Evolutionary conservation across 2,797 vertebrate species (phyloP).

Genomic region (Mormyrus proboscirostris): DNA sequence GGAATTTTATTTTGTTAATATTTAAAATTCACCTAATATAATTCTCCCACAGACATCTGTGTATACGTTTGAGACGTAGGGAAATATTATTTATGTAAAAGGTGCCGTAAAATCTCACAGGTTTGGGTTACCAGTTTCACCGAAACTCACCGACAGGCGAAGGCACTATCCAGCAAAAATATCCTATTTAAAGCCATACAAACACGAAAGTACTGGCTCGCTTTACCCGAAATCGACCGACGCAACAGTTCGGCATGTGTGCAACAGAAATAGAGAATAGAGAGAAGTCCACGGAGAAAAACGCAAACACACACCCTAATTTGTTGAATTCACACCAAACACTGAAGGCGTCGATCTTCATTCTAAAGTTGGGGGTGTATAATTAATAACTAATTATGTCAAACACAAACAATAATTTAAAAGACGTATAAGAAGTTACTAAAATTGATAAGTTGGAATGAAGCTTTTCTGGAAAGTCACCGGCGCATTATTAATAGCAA

Average conservation of each 20-base stretch:
- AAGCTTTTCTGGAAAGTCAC: neutral
- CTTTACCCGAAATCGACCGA: constrained; percentile 8
- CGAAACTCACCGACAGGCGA: constrained; percentile 53
- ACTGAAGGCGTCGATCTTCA: neutral
- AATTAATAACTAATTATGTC: constrained; percentile 3
- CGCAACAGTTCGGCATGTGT: constrained; percentile 26
- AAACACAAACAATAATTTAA: neutral
- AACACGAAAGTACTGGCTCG: neutral
- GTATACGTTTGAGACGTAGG: neutral
- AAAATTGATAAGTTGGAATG: neutral
- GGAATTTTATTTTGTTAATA: neutral
- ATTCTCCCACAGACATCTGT: neutral
- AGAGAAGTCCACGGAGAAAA: neutral
- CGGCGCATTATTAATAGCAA: neutral
- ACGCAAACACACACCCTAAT: neutral
- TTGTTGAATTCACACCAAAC: neutral
- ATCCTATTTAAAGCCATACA: constrained; percentile 41
- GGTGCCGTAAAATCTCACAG: constrained; percentile 47
- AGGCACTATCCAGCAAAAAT: constrained; percentile 35
- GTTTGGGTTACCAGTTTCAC: constrained; percentile 56
- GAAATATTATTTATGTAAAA: constrained; percentile 7
- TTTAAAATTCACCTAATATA: neutral
- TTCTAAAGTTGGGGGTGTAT: neutral
- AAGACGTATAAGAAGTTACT: neutral
- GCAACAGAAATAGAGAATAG: neutral